phyloP scores from a whole-genome alignment of 2,888 invertebrate species.

The Hydraecia micacea region DNA sequence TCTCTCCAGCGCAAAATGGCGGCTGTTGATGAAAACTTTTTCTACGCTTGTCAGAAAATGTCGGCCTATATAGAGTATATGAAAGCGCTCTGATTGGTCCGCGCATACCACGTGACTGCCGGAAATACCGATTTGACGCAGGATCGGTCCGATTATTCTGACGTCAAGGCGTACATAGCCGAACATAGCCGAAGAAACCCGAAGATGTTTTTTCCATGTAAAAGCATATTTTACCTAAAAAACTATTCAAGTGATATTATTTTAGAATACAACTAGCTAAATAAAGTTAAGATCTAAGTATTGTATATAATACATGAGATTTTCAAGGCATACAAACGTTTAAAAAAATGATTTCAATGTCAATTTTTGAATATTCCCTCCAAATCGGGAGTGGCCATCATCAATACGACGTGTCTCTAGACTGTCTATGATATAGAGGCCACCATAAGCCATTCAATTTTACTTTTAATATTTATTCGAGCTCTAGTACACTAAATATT shows the following conservation, averaged over 20 bases:
- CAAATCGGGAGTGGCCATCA: conserved; percentile 87
- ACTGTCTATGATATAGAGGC: conserved; percentile 77
- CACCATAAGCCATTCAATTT: conserved; percentile 71
- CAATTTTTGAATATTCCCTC: conserved; percentile 83
- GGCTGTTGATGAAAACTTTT: conserved; percentile 98
- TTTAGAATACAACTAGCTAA: conserved; percentile 1
- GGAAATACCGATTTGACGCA: conserved; percentile 87
- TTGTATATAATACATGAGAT: background rate
- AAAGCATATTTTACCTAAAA: conserved; percentile 58
- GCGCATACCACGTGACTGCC: conserved; percentile 87
- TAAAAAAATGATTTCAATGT: conserved; percentile 41
- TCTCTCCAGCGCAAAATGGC: conserved; percentile 97
- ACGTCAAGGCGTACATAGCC: conserved; percentile 86
- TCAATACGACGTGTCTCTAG: conserved; percentile 88
- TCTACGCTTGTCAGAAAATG: conserved; percentile 97
- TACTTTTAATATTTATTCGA: conserved; percentile 42
- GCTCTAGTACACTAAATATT: conserved; percentile 5
- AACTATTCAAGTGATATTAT: conserved; percentile 6
- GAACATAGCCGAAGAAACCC: conserved; percentile 79
- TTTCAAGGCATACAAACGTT: background rate
- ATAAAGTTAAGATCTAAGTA: background rate
- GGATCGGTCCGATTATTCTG: conserved; percentile 86
- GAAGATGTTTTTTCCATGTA: conserved; percentile 75
- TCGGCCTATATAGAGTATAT: conserved; percentile 87
- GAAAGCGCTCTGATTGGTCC: conserved; percentile 84